Conservation (phyloP, 1,140 invertebrate species). For the Hyles vespertilio region DNA sequence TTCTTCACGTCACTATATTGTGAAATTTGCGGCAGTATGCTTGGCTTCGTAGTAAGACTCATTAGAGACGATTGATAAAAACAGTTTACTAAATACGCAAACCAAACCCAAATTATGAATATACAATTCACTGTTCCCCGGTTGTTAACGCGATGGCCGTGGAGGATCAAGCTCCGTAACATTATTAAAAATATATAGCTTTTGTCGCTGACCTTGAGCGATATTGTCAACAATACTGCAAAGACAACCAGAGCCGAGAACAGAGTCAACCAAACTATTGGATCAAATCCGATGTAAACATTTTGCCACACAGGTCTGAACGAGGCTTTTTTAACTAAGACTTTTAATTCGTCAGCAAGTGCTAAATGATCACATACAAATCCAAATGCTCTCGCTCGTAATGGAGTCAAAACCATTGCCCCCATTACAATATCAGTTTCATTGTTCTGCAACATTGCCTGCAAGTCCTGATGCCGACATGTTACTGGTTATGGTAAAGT, state of each 20-base stretch:
- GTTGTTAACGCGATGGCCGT: constrained; percentile 3
- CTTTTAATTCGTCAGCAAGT: constrained; percentile 35
- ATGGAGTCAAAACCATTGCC: constrained; percentile 32
- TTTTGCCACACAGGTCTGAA: too few species aligned
- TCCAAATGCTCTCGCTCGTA: constrained; percentile 32
- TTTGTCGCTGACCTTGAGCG: constrained; percentile 23
- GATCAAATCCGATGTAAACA: too few species aligned
- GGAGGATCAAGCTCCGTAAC: constrained; percentile 11
- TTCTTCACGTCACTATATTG: too few species aligned
- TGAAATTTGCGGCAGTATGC: too few species aligned
- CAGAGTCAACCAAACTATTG: too few species aligned
- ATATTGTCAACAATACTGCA: too few species aligned
- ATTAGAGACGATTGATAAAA: too few species aligned
- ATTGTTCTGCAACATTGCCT: constrained; percentile 30
- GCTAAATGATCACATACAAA: constrained; percentile 35
- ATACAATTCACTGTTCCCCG: too few species aligned
- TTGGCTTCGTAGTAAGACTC: too few species aligned
- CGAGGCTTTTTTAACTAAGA: constrained; percentile 27
- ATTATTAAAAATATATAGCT: constrained; percentile 20
- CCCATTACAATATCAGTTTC: constrained; percentile 41
- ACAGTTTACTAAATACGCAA: constrained; percentile 10
- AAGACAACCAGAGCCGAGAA: too few species aligned
- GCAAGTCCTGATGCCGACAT: constrained; percentile 34
- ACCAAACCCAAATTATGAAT: too few species aligned
- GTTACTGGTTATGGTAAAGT: constrained; percentile 25